phyloP scores from a whole-genome alignment of 2,888 invertebrate genomes.

The Pantelozetes paolii region DNA sequence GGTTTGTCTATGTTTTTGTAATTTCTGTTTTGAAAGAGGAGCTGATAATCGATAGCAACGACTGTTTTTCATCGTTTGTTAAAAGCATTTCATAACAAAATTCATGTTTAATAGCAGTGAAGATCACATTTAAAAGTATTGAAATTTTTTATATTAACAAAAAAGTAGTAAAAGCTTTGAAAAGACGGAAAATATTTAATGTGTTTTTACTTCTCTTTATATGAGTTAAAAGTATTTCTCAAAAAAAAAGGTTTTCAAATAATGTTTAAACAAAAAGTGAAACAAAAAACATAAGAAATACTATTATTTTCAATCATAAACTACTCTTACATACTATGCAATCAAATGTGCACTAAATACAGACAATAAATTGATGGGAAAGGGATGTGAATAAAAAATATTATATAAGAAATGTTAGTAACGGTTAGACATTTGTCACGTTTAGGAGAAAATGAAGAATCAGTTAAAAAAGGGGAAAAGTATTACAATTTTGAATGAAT shows the following conservation, averaged over 20 bases:
- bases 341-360: background rate
- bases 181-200: background rate
- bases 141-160: background rate
- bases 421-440: background rate
- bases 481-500: background rate
- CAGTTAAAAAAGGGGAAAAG: background rate
- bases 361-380: background rate
- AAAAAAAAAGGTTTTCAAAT: background rate
- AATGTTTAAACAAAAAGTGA: background rate
- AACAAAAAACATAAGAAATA: background rate
- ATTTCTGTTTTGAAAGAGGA: too few species aligned
- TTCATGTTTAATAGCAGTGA: background rate
- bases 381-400: background rate
- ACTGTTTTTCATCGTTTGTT: too few species aligned
- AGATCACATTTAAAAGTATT: background rate
- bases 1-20: too few species aligned
- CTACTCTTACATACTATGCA: background rate
- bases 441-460: background rate
- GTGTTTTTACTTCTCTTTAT: background rate
- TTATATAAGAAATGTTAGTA: too few species aligned
- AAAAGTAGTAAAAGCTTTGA: background rate
- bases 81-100: background rate
- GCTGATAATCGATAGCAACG: too few species aligned
- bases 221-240: background rate
- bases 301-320: background rate